Evolutionary conservation across 2,888 invertebrate genomes (phyloP).

Genomic region (Xiphydria camelus): DNA sequence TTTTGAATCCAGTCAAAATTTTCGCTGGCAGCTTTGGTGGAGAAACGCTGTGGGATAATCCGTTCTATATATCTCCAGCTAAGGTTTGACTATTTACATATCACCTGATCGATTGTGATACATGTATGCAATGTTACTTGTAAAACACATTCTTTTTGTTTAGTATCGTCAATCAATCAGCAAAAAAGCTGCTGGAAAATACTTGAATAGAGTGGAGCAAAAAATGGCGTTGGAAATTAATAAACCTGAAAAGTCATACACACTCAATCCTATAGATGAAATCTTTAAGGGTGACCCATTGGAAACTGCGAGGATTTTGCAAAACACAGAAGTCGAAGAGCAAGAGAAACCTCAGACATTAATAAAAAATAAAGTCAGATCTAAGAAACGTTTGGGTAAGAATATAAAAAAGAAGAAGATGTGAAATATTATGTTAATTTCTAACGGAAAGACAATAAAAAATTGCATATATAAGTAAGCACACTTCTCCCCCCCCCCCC

Average conservation of each 20-base stretch:
- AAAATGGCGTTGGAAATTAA: constrained; percentile 76
- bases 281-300: constrained; percentile 75
- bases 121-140: constrained; percentile 1
- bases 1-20: constrained; percentile 86
- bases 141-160: constrained; percentile 28
- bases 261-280: constrained; percentile 73
- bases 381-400: no score
- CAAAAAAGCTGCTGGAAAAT: constrained; percentile 73
- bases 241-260: constrained; percentile 74
- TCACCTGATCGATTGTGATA: background rate
- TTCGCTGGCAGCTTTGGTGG: constrained; percentile 96
- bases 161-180: constrained; percentile 73
- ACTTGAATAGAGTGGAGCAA: constrained; percentile 77
- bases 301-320: no score
- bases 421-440: no score
- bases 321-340: no score
- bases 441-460: no score
- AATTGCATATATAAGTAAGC: no score
- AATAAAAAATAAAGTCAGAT: no score
- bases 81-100: constrained; percentile 58
- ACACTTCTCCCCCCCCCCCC: no score
- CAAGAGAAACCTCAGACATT: no score
- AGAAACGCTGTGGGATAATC: constrained; percentile 89
- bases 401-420: no score
- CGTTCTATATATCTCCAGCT: constrained; percentile 87